Evolutionary conservation across 2,113 vertebrate species (phyloP), one percentile per base, ranked within the genome.

Genomic region (Papio anubis): DNA sequence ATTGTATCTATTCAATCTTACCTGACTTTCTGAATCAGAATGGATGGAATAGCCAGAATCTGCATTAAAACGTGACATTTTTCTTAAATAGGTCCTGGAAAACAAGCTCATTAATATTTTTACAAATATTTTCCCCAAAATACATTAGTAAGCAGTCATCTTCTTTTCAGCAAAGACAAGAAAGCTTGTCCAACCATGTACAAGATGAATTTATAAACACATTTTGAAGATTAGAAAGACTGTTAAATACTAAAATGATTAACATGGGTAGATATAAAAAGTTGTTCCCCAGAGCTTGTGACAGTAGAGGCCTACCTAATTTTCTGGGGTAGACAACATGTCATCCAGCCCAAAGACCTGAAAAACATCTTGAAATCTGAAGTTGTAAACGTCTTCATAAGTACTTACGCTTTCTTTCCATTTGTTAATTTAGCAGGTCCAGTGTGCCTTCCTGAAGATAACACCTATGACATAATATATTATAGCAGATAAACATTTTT

Each of bases 11-110:
- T 40, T 95, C 78, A 88, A 48, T 80, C 43, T 97, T 98, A 99
- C 99, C 99, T 99, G 99, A 97, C 99, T 98, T 17, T 99, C 99
- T 25, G 99, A 99, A 90, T 99, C 99, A 52, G 99, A 99, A 98
- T 97, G 98, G 30, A 99, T 76, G 0, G 99, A 99, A 95, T 98
- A 98, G 21, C 99, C 98, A 68, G 99, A 99, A 50, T 99, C 98
- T 35, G 87, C 96, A 96, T 96, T 93, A 75, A 96, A 55, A 10
- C 38, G 40, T 66, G 97, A 78, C 66, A 91, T 98, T 98, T 98
- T 99, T 96, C 97, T 98, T 84, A 98, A 61, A 45, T 97, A 97
- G 38, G 50, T 86, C 92, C 98, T 99, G 98, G 66, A 98, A 98
- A 95, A 98, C 32, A 95, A 75, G 91, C 68, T 75, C 14, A 43